Evolutionary conservation across 2,888 invertebrate genomes (phyloP).

Genomic region (Rhagophthalmus giganteus): DNA sequence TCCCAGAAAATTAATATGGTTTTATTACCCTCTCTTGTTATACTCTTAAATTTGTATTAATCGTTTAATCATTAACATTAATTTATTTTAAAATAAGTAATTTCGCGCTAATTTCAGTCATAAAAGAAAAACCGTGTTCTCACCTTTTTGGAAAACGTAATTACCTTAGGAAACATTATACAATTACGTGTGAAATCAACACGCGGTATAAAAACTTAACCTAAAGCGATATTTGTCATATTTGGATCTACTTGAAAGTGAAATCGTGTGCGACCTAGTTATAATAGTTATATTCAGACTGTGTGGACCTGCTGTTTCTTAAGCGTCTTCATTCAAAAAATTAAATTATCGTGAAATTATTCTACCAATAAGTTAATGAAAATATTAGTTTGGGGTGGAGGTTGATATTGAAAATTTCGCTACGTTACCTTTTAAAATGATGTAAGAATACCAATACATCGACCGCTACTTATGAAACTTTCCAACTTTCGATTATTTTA

Average conservation of each 20-base stretch:
- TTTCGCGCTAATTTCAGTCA: not conserved
- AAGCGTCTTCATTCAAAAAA: no score
- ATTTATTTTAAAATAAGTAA: no score
- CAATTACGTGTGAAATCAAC: slow-evolving; percentile 16
- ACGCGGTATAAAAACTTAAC: slow-evolving; percentile 8
- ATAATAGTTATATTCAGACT: not conserved
- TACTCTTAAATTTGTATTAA: not conserved
- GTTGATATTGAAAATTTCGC: no score
- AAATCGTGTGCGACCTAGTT: slow-evolving; percentile 25
- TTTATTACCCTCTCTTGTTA: not conserved
- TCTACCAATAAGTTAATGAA: no score
- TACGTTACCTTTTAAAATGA: no score
- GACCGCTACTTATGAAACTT: no score
- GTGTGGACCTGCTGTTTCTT: not conserved
- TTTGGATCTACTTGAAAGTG: slow-evolving; percentile 27
- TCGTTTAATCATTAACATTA: not conserved
- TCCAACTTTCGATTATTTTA: no score
- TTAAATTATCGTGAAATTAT: no score
- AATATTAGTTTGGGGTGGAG: no score
- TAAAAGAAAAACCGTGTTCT: not conserved
- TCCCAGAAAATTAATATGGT: not conserved
- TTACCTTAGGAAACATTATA: slow-evolving; percentile 14
- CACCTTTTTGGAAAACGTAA: slow-evolving; percentile 5
- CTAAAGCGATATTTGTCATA: slow-evolving; percentile 22
- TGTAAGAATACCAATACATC: no score